These are phyloP conservation scores for Eupithecia exiguata DNA, from an alignment of 2,888 invertebrate species.

Conservation along the genomic window DNA sequence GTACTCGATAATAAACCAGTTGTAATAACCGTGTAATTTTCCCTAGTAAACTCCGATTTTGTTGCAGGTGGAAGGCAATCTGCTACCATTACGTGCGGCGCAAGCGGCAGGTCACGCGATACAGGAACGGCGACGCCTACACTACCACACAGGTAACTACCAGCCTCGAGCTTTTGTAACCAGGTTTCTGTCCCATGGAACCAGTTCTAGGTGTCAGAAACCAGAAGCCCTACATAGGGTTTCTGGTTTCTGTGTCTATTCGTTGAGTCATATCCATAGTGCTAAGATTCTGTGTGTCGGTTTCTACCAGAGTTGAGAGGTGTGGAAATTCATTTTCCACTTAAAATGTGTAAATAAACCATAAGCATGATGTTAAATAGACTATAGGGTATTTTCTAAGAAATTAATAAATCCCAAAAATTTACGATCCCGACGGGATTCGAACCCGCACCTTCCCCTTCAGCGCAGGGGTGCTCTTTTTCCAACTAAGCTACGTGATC, in stretches of 20 bases:
- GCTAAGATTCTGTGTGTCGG: background rate
- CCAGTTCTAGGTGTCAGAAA: background rate
- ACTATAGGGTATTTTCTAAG: background rate
- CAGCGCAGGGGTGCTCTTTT: no score
- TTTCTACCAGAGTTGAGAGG: background rate
- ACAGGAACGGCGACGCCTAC: slow-evolving; percentile 91
- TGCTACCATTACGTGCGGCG: slow-evolving; percentile 93
- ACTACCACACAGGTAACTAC: slow-evolving; percentile 88
- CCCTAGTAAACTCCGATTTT: slow-evolving; percentile 29
- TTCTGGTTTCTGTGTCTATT: no score
- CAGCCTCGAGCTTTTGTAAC: background rate
- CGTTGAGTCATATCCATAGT: background rate
- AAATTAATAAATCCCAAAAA: no score
- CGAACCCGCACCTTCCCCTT: no score
- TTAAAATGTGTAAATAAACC: background rate
- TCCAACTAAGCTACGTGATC: no score
- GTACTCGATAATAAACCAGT: background rate
- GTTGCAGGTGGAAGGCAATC: slow-evolving; percentile 89
- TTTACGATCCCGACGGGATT: no score
- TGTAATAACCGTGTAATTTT: background rate
- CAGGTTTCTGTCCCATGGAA: background rate
- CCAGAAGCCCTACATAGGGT: no score
- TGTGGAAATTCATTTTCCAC: background rate
- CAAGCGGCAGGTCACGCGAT: slow-evolving; percentile 89
- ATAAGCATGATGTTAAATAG: background rate